Evolutionary conservation across 2,888 invertebrate genomes (phyloP), one percentile per base, ranked within the genome.

Genomic region (Zygaena filipendulae): DNA sequence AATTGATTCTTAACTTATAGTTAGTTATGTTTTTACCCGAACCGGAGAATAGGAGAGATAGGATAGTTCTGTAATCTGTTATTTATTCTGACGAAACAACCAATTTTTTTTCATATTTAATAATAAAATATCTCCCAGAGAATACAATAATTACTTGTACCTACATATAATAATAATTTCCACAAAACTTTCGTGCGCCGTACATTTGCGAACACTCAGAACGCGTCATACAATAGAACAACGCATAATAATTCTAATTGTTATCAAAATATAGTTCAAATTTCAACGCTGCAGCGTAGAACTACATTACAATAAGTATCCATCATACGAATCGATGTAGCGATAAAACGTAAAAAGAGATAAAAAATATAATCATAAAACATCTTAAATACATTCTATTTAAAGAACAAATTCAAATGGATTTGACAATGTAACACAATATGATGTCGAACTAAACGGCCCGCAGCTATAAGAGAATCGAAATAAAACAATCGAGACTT

Each of bases 401-500:
- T 59, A 50, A 42, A 48, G 56, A 49, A 49, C 52, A 57, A 45
- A 55, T 46, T 57, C 46, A 44, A 44, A 42, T 43, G 44, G 45
- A 51, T 59, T 56, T 55, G 57, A 61, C 47, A 16, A 16, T 6
- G 32, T 36, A 42, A 16, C 16, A 7, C 43, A 50, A 58, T 52
- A 45, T 47, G n/a, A 49, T 47, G 32, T 32, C 32, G 51, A 56
- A 56, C 52, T 47, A 45, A 46, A 40, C 43, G 40, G 57, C 58
- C 45, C 44, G 51, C 42, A 48, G 55, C 51, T n/a, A n/a, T n/a
- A 43, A 46, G 43, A 43, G 53, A 59, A 64, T 59, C 63, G n/a
- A 61, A 61, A 63, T 60, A 62, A 62, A 64, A 72, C 68, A 69
- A 71, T 72, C 69, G 59, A 50, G 52, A 59, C 58, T 54, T n/a